Percentiles rank a stretch among this genome's conserved stretches.
Conservation (phyloP, 1,140 invertebrate species). For the Neodiprion lecontei region DNA sequence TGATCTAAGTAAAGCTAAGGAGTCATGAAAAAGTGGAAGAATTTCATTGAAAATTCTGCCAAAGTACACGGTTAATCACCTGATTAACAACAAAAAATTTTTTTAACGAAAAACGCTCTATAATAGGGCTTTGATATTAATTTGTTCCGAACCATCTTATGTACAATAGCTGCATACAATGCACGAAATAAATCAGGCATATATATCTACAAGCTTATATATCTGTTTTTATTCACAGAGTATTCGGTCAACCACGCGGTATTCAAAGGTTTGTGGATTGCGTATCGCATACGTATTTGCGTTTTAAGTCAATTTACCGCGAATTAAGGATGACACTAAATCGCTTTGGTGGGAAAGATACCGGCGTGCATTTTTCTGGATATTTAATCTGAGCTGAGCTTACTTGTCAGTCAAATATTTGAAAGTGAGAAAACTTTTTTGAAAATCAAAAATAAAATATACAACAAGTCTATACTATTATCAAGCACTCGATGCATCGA, state of each 20-base stretch:
- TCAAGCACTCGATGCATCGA: slow-evolving; percentile 9
- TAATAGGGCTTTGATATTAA: too few relatives aligned
- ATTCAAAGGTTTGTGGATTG: too few relatives aligned
- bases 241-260: neutral
- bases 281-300: too few relatives aligned
- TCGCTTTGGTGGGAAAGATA: too few relatives aligned
- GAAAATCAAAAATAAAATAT: too few relatives aligned
- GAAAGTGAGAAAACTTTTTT: too few relatives aligned
- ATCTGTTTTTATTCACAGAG: neutral
- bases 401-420: too few relatives aligned
- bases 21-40: slow-evolving; percentile 29
- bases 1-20: slow-evolving; percentile 28
- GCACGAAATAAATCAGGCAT: neutral
- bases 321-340: too few relatives aligned
- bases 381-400: too few relatives aligned
- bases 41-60: slow-evolving; percentile 35
- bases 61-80: neutral
- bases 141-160: slow-evolving; percentile 20
- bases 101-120: neutral
- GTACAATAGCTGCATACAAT: slow-evolving; percentile 37
- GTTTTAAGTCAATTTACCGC: too few relatives aligned
- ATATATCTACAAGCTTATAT: neutral
- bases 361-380: too few relatives aligned
- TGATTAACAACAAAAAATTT: neutral
- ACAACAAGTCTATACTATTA: too few relatives aligned